Conservation (phyloP, 2,113 vertebrate species). For the Callocephalon fimbriatum region DNA sequence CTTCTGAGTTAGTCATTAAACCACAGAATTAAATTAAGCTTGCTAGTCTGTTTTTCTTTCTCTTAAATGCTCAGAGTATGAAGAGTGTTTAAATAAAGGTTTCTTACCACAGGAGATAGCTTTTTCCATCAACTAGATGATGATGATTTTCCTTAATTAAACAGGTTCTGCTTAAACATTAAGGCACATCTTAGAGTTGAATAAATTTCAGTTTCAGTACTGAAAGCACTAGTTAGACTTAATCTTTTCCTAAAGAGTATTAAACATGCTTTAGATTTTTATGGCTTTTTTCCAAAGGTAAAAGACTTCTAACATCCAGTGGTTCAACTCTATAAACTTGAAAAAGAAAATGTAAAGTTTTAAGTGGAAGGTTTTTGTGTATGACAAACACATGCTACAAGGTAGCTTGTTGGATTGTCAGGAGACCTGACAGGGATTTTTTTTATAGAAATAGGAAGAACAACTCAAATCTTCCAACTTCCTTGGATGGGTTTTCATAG, state of each 20-base stretch:
- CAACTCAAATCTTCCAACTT: neutral
- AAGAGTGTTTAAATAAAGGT: neutral
- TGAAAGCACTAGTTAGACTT: neutral
- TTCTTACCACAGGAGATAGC: neutral
- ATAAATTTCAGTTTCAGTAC: neutral
- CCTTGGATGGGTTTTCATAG: neutral
- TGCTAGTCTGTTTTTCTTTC: constrained; percentile 14
- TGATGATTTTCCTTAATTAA: constrained; percentile 24
- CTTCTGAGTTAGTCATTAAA: constrained; percentile 48
- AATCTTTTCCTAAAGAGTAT: neutral
- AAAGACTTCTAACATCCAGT: neutral
- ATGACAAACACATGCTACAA: neutral
- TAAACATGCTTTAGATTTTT: neutral
- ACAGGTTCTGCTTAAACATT: neutral
- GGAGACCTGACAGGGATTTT: neutral
- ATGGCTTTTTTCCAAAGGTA: neutral
- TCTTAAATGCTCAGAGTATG: constrained; percentile 5
- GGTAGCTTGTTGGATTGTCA: neutral
- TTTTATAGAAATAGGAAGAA: neutral
- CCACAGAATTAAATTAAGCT: constrained; percentile 35
- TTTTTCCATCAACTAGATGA: constrained; percentile 31
- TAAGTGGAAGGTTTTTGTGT: neutral
- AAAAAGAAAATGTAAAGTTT: neutral
- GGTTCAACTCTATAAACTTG: neutral
- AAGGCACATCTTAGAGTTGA: neutral